Evolutionary conservation across 2,888 invertebrate species (phyloP), one percentile per base, ranked within the genome.

Genomic region (Disparrhopalites patrizii): DNA sequence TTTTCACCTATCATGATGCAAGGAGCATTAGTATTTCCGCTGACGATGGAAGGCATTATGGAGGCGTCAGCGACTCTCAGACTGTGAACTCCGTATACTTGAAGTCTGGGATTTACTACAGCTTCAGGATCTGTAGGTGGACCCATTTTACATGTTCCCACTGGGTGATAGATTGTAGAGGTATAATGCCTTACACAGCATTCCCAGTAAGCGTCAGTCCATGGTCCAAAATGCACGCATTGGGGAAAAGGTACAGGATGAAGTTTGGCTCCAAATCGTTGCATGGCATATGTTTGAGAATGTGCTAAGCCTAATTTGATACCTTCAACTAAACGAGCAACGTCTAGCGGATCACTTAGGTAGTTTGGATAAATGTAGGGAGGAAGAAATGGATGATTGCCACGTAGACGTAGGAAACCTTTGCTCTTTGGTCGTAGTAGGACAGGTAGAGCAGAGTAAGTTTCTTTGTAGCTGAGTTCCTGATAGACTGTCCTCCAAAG

Each of bases 301-400:
- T 93, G 78, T 0, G 89, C 88, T 0, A 93, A 83, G 0, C 85
- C 89, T 23, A 93, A 88, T 79, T 93, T 93, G 0, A 89, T 90
- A 0, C 93, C 93, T 80, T 93, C 93, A 0, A 93, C 82, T 43
- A 93, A 79, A 0, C 87, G 88, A 69, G 87, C 87, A 70, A 90
- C 82, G 75, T 97, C 97, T 69, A 85, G 82, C 23, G 89, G 86
- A 63, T 92, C 89, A 7, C 18, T n/a, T 76, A 97, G 85, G 78
- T 97, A 97, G 78, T 96, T 96, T 0, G 96, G 93, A 76, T 93
- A 89, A 63, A 97, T 93, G 67, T 89, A 83, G 0, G 97, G 97
- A 76, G 91, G 89, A 66, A 92, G 90, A 73, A 88, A 87, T 0
- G 96, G 95, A 79, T 93, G 89, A 15, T 85, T 85, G 72, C 90